Conservation (phyloP, 2,797 vertebrate genomes). For the Synaphobranchus kaupii region DNA sequence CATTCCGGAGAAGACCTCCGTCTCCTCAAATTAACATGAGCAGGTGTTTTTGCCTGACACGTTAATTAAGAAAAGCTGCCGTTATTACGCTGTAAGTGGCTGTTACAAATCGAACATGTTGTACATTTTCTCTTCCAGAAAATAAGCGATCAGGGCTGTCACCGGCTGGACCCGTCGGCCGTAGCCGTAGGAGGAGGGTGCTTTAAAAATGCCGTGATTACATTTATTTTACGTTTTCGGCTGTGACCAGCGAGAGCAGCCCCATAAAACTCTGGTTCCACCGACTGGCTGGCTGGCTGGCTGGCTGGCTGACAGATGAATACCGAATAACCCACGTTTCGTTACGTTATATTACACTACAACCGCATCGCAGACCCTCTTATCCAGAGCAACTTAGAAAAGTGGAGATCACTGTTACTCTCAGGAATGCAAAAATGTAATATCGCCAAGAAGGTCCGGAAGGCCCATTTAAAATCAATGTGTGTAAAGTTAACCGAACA, state of each 20-base stretch:
- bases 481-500: background rate
- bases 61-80: slow-evolving; percentile 84
- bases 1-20: slow-evolving; percentile 61
- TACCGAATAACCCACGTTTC: too few species aligned
- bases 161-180: slow-evolving; percentile 27
- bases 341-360: too few species aligned
- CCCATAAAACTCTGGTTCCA: background rate
- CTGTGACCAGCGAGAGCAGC: background rate
- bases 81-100: slow-evolving; percentile 84
- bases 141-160: slow-evolving; percentile 70
- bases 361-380: too few species aligned
- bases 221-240: background rate
- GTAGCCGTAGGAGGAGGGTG: background rate
- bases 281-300: background rate
- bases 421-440: background rate
- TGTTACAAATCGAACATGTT: slow-evolving; percentile 78
- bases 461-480: background rate
- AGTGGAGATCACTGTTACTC: too few species aligned
- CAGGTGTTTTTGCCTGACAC: slow-evolving; percentile 84
- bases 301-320: background rate
- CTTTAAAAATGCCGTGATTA: background rate
- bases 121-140: slow-evolving; percentile 61
- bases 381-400: too few species aligned
- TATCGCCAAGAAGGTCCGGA: too few species aligned
- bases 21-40: slow-evolving; percentile 71